Evolutionary conservation across 1,140 invertebrate genomes (phyloP).

Genomic region (Pseudomyrmex cubaensis): DNA sequence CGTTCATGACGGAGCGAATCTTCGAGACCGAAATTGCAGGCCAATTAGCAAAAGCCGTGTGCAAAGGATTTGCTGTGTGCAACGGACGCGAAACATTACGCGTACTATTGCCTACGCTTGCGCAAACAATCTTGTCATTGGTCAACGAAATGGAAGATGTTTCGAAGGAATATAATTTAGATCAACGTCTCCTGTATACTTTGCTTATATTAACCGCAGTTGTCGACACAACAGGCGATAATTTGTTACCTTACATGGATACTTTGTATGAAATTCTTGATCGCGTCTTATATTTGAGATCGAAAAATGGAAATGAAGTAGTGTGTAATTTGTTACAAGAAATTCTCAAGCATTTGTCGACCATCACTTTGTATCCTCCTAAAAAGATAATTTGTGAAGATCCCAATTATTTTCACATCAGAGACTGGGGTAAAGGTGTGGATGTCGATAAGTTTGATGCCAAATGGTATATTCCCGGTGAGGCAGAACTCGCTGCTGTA

Average conservation of each 20-base stretch:
- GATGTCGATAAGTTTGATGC: slow-evolving; percentile 89
- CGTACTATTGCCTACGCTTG: slow-evolving; percentile 90
- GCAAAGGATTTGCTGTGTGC: slow-evolving; percentile 89
- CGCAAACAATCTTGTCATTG: slow-evolving; percentile 86
- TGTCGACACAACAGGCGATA: slow-evolving; percentile 87
- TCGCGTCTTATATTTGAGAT: slow-evolving; percentile 87
- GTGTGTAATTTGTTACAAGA: slow-evolving; percentile 84
- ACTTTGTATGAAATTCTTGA: slow-evolving; percentile 87
- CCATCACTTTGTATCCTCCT: slow-evolving; percentile 86
- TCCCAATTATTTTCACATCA: slow-evolving; percentile 91
- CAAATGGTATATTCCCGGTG: slow-evolving; percentile 91
- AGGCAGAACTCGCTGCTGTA: slow-evolving; percentile 89
- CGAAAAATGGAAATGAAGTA: slow-evolving; percentile 87
- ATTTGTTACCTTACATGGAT: slow-evolving; percentile 88
- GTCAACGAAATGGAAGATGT: slow-evolving; percentile 86
- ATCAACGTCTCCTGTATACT: slow-evolving; percentile 92
- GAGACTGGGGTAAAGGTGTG: slow-evolving; percentile 92
- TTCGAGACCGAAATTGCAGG: slow-evolving; percentile 94
- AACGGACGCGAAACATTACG: slow-evolving; percentile 89
- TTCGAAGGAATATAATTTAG: slow-evolving; percentile 90
- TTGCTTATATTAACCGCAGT: slow-evolving; percentile 91
- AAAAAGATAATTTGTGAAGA: slow-evolving; percentile 64
- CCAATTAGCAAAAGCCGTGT: slow-evolving; percentile 88
- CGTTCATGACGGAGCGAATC: slow-evolving; percentile 90
- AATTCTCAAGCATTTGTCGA: slow-evolving; percentile 87